A percentile compares a stretch with the other conserved stretches of the same genome.
phyloP scores from a whole-genome alignment of 2,888 invertebrate genomes.

The Aspidiotus destructor region DNA sequence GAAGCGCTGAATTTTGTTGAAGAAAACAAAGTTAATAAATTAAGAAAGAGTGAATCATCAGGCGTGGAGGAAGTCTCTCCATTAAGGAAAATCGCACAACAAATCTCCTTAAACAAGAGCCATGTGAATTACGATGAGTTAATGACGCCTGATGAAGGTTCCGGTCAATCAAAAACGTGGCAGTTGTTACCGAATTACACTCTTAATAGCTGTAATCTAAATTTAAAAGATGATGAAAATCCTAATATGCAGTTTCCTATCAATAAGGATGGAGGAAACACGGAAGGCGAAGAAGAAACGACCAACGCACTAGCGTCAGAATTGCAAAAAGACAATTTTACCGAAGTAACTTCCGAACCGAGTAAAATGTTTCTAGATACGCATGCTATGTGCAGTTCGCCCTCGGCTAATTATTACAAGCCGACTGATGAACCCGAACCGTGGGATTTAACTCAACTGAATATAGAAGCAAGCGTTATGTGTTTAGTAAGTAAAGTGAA shows the following conservation, averaged over 20 bases:
- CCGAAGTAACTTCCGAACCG: slow-evolving; percentile 43
- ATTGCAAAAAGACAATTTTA: slow-evolving; percentile 44
- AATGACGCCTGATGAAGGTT: slow-evolving; percentile 56
- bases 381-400: slow-evolving; percentile 45
- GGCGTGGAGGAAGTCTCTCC: slow-evolving; percentile 51
- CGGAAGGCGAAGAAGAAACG: slow-evolving; percentile 39
- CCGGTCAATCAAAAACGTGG: slow-evolving; percentile 36
- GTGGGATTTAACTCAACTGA: slow-evolving; percentile 73
- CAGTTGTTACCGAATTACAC: slow-evolving; percentile 31
- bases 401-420: slow-evolving; percentile 67
- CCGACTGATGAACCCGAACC: slow-evolving; percentile 75
- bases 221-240: slow-evolving; percentile 41
- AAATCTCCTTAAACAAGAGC: slow-evolving; percentile 60
- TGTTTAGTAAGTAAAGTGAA: slow-evolving; percentile 75
- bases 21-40: slow-evolving; percentile 53
- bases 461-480: slow-evolving; percentile 79
- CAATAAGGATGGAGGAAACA: slow-evolving; percentile 44
- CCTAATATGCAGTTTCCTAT: slow-evolving; percentile 52
- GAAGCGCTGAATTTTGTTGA: slow-evolving; percentile 75
- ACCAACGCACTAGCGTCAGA: slow-evolving; percentile 44
- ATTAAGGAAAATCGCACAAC: slow-evolving; percentile 67
- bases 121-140: slow-evolving; percentile 63
- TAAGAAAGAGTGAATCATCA: slow-evolving; percentile 34
- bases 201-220: slow-evolving; percentile 38
- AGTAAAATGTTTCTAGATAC: slow-evolving; percentile 46